These are phyloP conservation scores for Chrysogorgia sp. DNA, from an alignment of 92 coral and sea anemone genomes.

Conservation along the genomic window DNA sequence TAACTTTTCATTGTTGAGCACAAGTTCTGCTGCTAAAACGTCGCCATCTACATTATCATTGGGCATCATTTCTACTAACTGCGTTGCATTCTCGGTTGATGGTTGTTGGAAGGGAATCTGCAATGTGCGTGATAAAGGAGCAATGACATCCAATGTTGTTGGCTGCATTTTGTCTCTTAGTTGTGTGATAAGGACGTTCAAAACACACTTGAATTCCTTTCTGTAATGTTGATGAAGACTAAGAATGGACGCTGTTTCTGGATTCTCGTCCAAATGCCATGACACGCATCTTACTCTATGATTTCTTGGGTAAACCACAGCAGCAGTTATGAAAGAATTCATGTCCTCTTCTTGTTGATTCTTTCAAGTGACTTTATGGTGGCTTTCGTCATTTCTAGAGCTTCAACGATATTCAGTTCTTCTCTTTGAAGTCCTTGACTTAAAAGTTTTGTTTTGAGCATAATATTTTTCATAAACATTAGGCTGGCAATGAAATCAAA, in stretches of 20 bases:
- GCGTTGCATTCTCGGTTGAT: neutral
- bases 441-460: slow-evolving; percentile 19
- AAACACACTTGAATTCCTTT: slow-evolving; percentile 12
- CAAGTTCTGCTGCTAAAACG: slow-evolving; percentile 15
- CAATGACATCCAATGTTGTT: slow-evolving; percentile 5
- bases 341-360: no score
- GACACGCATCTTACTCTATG: neutral
- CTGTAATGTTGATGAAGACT: neutral
- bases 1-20: neutral
- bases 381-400: slow-evolving; percentile 10
- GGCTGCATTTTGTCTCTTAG: slow-evolving; percentile 9
- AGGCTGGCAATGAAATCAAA: slow-evolving; percentile 10
- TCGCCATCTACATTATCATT: neutral
- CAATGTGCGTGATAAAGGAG: slow-evolving; percentile 5
- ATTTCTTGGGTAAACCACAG: neutral
- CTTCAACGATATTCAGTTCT: slow-evolving; percentile 6
- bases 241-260: neutral
- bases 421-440: slow-evolving; percentile 20
- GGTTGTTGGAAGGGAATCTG: slow-evolving; percentile 7
- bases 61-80: slow-evolving; percentile 2
- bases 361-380: slow-evolving; percentile 17
- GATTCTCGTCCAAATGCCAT: slow-evolving; percentile 14
- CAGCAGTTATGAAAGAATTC: no score
- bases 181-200: neutral
- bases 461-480: slow-evolving; percentile 13